Evolutionary conservation across 2,113 vertebrate species (phyloP).

Genomic region (Semicossyphus pulcher): DNA sequence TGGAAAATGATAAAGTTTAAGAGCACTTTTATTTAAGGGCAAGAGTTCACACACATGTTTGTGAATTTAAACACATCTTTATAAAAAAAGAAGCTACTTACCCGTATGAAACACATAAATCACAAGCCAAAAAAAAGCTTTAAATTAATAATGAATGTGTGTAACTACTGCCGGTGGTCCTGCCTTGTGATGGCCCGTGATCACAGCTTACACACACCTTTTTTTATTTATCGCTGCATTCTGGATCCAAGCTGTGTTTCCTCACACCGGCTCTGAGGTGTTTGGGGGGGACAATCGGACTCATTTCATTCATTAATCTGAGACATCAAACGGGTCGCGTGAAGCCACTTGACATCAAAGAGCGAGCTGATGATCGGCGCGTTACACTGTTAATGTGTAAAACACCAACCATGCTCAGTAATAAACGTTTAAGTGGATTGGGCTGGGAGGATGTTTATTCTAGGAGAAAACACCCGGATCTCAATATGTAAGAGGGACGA

Average conservation of each 20-base stretch:
- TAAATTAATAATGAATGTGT: background rate
- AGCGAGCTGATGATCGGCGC: constrained; percentile 83
- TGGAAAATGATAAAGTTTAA: background rate
- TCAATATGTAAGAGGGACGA: background rate
- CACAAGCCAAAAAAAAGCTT: background rate
- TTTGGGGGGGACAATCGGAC: constrained; percentile 51
- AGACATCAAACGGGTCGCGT: constrained; percentile 86
- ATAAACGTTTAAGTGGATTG: constrained; percentile 71
- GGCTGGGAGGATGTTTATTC: constrained; percentile 49
- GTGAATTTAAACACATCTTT: background rate
- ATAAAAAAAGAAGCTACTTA: background rate
- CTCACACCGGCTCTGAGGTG: constrained; percentile 43
- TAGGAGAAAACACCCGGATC: background rate
- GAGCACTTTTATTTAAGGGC: background rate
- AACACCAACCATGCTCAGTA: constrained; percentile 77
- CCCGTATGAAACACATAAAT: background rate
- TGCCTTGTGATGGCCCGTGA: constrained; percentile 21
- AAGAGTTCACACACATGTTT: background rate
- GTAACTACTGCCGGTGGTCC: background rate
- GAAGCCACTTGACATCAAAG: constrained; percentile 88
- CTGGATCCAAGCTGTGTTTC: constrained; percentile 30
- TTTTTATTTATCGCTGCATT: constrained; percentile 26
- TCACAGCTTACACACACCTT: constrained; percentile 29
- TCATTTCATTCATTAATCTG: constrained; percentile 87
- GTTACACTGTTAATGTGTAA: constrained; percentile 83